Evolutionary conservation across 2,888 invertebrate genomes (phyloP).

Genomic region (Sinohyriopsis cumingii): DNA sequence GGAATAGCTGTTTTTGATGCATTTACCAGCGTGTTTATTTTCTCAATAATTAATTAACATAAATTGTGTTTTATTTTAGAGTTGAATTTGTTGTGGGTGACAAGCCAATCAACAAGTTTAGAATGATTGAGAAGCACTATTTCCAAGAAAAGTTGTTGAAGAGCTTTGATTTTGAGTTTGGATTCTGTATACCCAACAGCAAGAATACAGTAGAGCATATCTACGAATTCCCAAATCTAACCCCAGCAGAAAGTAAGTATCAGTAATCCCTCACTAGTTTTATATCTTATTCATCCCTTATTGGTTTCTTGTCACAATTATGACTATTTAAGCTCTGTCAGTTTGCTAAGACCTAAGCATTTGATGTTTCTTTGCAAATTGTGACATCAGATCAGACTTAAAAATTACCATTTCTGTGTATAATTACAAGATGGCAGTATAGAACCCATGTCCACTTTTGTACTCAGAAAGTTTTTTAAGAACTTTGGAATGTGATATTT

Average conservation of each 20-base stretch:
- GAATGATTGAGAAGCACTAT: constrained; percentile 98
- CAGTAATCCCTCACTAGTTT: background rate
- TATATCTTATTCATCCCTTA: background rate
- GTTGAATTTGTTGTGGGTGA: constrained; percentile 97
- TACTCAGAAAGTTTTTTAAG: too few relatives aligned
- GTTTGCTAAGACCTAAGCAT: too few relatives aligned
- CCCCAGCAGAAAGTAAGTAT: constrained; percentile 86
- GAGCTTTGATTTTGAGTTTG: constrained; percentile 99
- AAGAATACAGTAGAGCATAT: constrained; percentile 99
- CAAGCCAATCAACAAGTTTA: constrained; percentile 91
- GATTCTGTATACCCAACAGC: constrained; percentile 98
- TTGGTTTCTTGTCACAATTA: background rate
- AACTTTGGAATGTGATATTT: too few relatives aligned
- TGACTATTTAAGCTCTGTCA: too few relatives aligned
- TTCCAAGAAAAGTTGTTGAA: constrained; percentile 93
- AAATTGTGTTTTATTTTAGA: constrained; percentile 74
- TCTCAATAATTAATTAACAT: constrained; percentile 1
- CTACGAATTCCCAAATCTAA: constrained; percentile 95
- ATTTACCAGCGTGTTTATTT: background rate
- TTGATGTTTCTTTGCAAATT: too few relatives aligned
- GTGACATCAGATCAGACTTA: too few relatives aligned
- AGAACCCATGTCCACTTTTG: too few relatives aligned
- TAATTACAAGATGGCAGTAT: too few relatives aligned
- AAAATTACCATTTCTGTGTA: too few relatives aligned
- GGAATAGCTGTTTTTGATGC: too few relatives aligned